phyloP scores from a whole-genome alignment of 1,140 invertebrate genomes.

The Danaus melanippus region DNA sequence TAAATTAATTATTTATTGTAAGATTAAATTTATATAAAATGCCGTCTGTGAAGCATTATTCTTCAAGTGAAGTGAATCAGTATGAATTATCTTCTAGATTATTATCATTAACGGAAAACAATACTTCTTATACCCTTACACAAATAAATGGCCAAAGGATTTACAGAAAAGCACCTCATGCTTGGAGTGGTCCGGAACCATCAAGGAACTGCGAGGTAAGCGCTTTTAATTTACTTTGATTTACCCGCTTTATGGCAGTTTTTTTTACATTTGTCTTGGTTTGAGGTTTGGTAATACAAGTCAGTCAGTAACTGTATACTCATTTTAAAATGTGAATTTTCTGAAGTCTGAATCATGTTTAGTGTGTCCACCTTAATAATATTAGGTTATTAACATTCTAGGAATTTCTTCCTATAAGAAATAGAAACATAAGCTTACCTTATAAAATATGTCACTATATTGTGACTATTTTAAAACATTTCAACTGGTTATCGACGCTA shows the following conservation, averaged over 20 bases:
- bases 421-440: too few species aligned
- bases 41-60: constrained; percentile 62
- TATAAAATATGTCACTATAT: too few species aligned
- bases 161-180: constrained; percentile 59
- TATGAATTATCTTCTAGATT: constrained; percentile 67
- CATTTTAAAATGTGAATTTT: too few species aligned
- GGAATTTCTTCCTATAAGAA: too few species aligned
- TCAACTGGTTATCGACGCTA: too few species aligned
- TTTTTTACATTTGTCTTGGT: too few species aligned
- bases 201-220: constrained; percentile 65
- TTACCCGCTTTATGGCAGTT: constrained; percentile 18
- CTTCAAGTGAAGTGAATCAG: constrained; percentile 67
- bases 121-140: constrained; percentile 61
- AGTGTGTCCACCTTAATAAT: too few species aligned
- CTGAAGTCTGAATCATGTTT: too few species aligned
- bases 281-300: too few species aligned
- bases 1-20: constrained; percentile 44
- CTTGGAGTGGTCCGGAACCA: constrained; percentile 60
- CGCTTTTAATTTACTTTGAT: constrained; percentile 11
- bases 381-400: too few species aligned
- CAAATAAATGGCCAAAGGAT: constrained; percentile 68
- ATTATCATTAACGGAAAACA: constrained; percentile 62
- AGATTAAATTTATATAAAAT: constrained; percentile 43
- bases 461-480: too few species aligned
- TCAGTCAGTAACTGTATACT: too few species aligned